Evolutionary conservation across 30 jellyfish, hydroid and myxozoan genomes (phyloP), one percentile per base, ranked within the genome.

Genomic region (Pseudorhiza aurosa): DNA sequence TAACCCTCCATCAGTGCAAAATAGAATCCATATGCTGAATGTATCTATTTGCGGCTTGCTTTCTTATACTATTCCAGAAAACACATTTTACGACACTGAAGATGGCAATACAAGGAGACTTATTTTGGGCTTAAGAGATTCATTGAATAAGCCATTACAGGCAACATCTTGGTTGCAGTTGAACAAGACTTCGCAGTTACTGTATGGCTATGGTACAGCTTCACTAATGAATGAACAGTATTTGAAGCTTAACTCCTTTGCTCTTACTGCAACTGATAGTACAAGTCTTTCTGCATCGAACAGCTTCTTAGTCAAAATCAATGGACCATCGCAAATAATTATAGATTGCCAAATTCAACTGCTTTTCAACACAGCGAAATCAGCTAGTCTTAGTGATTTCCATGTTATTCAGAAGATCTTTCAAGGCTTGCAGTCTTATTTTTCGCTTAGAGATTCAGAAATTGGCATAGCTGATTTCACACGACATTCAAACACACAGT

Each of bases 91-190:
- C 24, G 98, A 92, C 77, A 65, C 87, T n/a, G 89, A 80, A 57
- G 96, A 92, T 77, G 98, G 98, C 14, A 27, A 71, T 39, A 92
- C 98, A n/a, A 79, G 97, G 49, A 51, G 68, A 8, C 57, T 85
- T n/a, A 74, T 50, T 2, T 65, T 85, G 36, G 17, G 18, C 45
- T 39, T 82, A 14, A 35, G 59, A 1, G 81, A 80, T 39, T 67
- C 49, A 7, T 46, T 25, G 3, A 64, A 80, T 37, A 50, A 46
- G 18, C 74, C 71, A 2, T 56, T 89, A 35, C 32, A 82, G n/a
- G 27, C 27, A 29, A 73, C 81, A 68, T 73, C 29, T 43, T 72
- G 95, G 97, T 43, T 73, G 91, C 81, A 73, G 44, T 46, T 91
- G 32, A 57, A 63, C 17, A 26, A 62, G 28, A 53, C 53, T 49